phyloP scores from a whole-genome alignment of 1,140 invertebrate genomes.

The Drosophila rufa region DNA sequence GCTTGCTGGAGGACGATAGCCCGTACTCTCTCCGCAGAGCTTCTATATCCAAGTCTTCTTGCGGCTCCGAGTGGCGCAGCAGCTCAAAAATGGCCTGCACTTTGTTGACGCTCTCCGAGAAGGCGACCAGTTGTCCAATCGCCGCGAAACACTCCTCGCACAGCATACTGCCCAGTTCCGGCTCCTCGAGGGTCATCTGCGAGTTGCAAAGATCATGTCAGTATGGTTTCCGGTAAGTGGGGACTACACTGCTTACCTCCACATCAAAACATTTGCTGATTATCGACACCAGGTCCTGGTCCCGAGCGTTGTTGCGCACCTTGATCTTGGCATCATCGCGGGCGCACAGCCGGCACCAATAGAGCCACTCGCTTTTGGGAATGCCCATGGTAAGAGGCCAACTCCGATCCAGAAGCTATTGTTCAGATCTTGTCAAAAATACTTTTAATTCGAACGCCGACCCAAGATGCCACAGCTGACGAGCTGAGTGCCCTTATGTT shows the following conservation, averaged over 20 bases:
- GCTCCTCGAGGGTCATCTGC: constrained; percentile 59
- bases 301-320: constrained; percentile 26
- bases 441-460: not conserved
- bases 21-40: constrained; percentile 51
- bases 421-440: not conserved
- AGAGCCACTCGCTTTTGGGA: constrained; percentile 34
- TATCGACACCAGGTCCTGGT: constrained; percentile 35
- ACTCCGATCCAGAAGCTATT: not conserved
- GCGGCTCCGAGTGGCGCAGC: constrained; percentile 52
- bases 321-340: constrained; percentile 37
- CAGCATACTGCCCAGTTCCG: constrained; percentile 53
- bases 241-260: constrained; percentile 31
- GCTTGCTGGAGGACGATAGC: not conserved
- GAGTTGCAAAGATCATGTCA: not conserved
- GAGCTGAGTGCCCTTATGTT: not conserved
- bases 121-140: constrained; percentile 34
- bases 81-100: constrained; percentile 71
- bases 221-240: no score
- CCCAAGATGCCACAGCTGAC: not conserved
- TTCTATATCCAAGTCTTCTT: constrained; percentile 32
- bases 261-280: constrained; percentile 69
- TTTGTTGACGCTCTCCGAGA: constrained; percentile 53
- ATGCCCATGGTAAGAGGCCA: constrained; percentile 3
- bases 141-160: constrained; percentile 51
- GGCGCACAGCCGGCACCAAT: constrained; percentile 66